These are phyloP conservation scores for Petrolisthes manimaculis DNA, from an alignment of 2,888 invertebrate species.

Conservation along the genomic window DNA sequence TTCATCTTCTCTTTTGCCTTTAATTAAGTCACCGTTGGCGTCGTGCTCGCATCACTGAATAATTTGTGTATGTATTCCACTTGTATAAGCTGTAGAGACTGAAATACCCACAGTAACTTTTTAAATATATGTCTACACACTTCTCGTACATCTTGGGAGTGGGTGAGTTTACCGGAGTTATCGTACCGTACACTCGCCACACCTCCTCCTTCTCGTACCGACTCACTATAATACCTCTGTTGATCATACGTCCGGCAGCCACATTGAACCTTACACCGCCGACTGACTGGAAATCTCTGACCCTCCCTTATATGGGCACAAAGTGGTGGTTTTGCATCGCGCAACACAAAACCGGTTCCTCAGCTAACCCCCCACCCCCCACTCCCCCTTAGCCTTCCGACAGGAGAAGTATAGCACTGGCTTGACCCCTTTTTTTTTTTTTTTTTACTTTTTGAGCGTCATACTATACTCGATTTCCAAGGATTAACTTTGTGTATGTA, in stretches of 20 bases:
- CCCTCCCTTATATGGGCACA: constrained; percentile 10
- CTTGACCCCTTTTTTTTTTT: not conserved
- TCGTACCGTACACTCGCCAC: not conserved
- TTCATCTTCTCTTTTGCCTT: too few relatives aligned
- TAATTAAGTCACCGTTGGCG: too few relatives aligned
- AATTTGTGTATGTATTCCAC: too few relatives aligned
- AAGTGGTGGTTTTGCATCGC: constrained; percentile 17
- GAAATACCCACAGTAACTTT: not conserved
- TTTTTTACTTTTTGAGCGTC: not conserved
- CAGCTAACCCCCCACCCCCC: not conserved
- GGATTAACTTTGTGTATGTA: too few relatives aligned
- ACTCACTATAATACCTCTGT: too few relatives aligned
- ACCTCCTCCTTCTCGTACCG: too few relatives aligned
- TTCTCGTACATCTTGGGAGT: not conserved
- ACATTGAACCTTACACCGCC: not conserved
- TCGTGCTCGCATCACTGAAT: too few relatives aligned
- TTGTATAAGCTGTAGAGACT: not conserved
- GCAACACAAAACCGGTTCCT: constrained; percentile 3
- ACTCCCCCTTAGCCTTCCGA: not conserved
- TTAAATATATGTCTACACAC: not conserved
- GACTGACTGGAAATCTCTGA: constrained; percentile 11
- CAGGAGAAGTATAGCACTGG: not conserved
- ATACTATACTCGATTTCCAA: not conserved
- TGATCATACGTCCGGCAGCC: constrained; percentile 8
- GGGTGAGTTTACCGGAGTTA: not conserved